Percentiles rank a stretch among this genome's conserved stretches.
phyloP scores from a whole-genome alignment of 2,113 vertebrate genomes.

The Nasalis larvatus region DNA sequence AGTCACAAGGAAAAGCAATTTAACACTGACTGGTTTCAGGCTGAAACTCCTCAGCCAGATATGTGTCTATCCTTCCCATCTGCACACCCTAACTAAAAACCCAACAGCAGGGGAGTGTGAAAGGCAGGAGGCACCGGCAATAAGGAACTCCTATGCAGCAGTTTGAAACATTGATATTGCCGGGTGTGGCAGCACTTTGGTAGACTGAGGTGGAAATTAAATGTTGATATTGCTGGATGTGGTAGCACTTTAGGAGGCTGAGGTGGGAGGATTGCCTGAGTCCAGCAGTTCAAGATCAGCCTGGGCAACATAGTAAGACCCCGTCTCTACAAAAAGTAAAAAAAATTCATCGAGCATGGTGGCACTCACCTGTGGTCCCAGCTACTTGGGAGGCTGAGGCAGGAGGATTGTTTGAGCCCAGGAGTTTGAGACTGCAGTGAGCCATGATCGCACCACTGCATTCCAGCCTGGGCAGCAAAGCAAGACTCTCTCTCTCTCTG shows the following conservation, averaged over 20 bases:
- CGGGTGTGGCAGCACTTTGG: background rate
- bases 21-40: background rate
- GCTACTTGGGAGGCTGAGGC: no score
- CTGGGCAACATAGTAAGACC: no score
- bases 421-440: no score
- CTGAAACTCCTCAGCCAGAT: background rate
- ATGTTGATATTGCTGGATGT: no score
- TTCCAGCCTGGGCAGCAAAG: background rate
- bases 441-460: no score
- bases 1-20: fast-evolving
- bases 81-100: background rate
- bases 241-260: background rate
- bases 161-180: background rate
- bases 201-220: background rate
- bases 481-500: background rate
- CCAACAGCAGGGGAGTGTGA: fast-evolving
- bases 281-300: no score
- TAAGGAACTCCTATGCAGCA: fast-evolving
- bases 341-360: no score
- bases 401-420: no score
- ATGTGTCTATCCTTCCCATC: no score
- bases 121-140: fast-evolving
- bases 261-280: background rate
- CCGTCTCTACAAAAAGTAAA: no score
- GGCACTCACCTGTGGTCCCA: no score